phyloP scores from a whole-genome alignment of 2,888 invertebrate genomes.

The Oscheius onirici region DNA sequence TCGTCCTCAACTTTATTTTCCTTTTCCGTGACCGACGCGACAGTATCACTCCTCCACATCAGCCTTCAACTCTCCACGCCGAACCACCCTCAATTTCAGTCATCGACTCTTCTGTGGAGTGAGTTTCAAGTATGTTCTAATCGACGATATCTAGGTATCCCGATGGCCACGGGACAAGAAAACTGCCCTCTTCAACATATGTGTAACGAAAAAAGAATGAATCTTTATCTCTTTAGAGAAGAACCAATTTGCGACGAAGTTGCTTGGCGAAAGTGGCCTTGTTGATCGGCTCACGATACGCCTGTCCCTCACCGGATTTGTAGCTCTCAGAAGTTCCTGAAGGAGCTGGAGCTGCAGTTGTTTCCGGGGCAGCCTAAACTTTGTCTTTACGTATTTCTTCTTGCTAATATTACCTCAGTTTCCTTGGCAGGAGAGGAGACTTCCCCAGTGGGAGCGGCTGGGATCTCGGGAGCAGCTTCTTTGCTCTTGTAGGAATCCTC shows the following conservation, averaged over 20 bases:
- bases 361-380: too few relatives aligned
- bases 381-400: not conserved
- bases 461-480: too few relatives aligned
- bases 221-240: slow-evolving; percentile 9
- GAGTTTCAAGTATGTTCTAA: not conserved
- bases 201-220: slow-evolving; percentile 4
- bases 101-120: slow-evolving; percentile 21
- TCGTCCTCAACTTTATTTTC: slow-evolving; percentile 32
- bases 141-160: not conserved
- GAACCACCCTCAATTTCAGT: slow-evolving; percentile 19
- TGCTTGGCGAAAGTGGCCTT: slow-evolving; percentile 20
- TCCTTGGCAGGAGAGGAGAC: too few relatives aligned
- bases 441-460: too few relatives aligned
- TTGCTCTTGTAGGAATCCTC: not conserved
- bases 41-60: not conserved
- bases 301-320: too few relatives aligned
- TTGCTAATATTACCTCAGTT: not conserved
- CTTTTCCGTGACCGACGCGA: slow-evolving; percentile 17
- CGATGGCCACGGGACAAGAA: not conserved
- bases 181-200: slow-evolving; percentile 13
- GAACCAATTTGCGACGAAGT: slow-evolving; percentile 23
- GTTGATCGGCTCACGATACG: not conserved
- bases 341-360: too few relatives aligned
- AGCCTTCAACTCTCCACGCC: not conserved
- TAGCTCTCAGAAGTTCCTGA: too few relatives aligned